Conservation (phyloP, 1,140 invertebrate species). For the Hyles vespertilio region DNA sequence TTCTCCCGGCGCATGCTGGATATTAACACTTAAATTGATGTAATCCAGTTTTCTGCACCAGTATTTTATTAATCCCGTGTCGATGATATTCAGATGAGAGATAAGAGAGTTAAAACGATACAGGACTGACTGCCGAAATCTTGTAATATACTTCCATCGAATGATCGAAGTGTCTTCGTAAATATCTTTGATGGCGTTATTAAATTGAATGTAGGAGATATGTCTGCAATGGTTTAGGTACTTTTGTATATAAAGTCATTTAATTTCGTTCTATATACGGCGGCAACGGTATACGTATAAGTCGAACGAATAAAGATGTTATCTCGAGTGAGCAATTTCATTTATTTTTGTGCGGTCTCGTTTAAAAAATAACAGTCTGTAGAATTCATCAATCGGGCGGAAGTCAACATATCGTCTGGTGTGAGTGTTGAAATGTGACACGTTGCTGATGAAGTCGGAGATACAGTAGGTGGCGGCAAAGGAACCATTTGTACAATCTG, state of each 20-base stretch:
- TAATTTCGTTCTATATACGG: conserved; percentile 16
- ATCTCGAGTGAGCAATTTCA: conserved; percentile 14
- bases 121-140: background rate
- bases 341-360: conserved; percentile 21
- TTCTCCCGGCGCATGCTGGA: no score
- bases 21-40: conserved; percentile 13
- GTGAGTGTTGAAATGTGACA: conserved; percentile 33
- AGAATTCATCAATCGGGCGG: conserved; percentile 27
- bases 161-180: conserved; percentile 14
- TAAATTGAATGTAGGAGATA: conserved; percentile 6
- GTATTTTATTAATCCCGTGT: conserved; percentile 18
- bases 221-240: background rate
- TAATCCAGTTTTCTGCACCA: conserved; percentile 20
- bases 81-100: conserved; percentile 15
- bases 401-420: conserved; percentile 17
- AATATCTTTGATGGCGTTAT: conserved; percentile 18
- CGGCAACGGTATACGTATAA: conserved; percentile 16
- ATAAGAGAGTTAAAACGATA: conserved; percentile 12
- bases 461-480: conserved; percentile 52
- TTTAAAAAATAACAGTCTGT: conserved; percentile 17
- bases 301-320: conserved; percentile 13
- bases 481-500: conserved; percentile 47
- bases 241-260: conserved; percentile 1
- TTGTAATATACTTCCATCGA: background rate
- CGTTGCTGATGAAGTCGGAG: conserved; percentile 24